These are phyloP conservation scores for Poecilia wingei DNA, from an alignment of 2,797 vertebrate genomes.

Conservation along the genomic window DNA sequence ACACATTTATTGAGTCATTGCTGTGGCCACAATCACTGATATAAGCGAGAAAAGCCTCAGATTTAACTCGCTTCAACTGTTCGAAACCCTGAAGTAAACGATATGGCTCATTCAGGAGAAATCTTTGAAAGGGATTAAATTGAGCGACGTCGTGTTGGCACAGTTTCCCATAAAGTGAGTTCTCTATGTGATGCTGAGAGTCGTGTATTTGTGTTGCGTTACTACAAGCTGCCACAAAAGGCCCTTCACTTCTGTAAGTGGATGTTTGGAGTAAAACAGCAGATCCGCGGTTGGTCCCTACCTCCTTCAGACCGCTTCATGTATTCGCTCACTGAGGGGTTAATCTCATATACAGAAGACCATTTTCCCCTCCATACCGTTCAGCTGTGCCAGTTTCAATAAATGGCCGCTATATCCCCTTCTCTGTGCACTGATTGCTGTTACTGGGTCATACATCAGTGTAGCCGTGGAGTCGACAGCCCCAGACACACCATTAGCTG, in stretches of 20 bases:
- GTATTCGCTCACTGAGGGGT: slow-evolving; percentile 22
- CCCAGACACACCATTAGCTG: slow-evolving; percentile 51
- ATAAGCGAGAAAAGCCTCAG: background rate
- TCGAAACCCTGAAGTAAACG: background rate
- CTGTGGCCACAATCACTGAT: background rate
- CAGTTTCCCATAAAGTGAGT: background rate
- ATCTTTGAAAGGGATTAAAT: slow-evolving; percentile 10
- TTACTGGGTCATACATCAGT: slow-evolving; percentile 64
- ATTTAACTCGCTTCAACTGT: background rate
- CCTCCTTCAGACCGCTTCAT: background rate
- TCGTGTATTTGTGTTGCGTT: background rate
- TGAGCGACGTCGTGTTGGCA: slow-evolving; percentile 1
- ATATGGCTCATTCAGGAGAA: background rate
- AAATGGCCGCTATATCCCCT: slow-evolving; percentile 39
- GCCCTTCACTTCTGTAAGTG: background rate
- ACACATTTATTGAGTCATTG: background rate
- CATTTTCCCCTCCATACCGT: slow-evolving; percentile 19
- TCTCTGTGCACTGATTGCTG: slow-evolving; percentile 27
- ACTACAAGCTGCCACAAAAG: background rate
- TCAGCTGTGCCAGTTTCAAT: slow-evolving; percentile 55
- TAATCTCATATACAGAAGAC: slow-evolving; percentile 34
- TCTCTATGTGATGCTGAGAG: background rate
- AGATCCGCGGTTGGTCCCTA: background rate
- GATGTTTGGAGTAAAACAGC: background rate
- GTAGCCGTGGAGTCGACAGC: slow-evolving; percentile 49